Evolutionary conservation across 2,888 invertebrate genomes (phyloP), one percentile per base, ranked within the genome.

Genomic region (Ectemnius cavifrons): DNA sequence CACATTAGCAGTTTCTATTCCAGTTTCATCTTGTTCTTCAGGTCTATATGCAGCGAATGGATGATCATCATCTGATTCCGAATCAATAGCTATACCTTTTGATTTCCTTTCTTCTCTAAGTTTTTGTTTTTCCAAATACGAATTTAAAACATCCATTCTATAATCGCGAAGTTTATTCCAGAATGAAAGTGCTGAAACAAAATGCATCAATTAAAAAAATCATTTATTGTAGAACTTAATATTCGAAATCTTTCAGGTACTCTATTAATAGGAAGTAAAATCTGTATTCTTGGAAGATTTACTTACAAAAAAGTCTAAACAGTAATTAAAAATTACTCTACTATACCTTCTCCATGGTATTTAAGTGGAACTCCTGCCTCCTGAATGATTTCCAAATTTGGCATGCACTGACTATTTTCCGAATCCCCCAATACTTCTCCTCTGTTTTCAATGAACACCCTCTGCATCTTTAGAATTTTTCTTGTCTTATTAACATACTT

Each of bases 401-500:
- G 88, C 56, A 86, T 71, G 65, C 84, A 87, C 28, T 89, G 83
- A 4, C 84, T 67, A 37, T 88, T 80, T 59, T 85, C 78, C 0
- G 89, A 88, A 78, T 90, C 86, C 0, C 88, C 87, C 11, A 90
- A 78, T 67, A 90, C 91, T 70, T 91, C 89, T 3, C 89, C 82
- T 78, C 89, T 90, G 4, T 88, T 84, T 47, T 89, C 92, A 1
- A 95, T 92, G 90, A 95, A 95, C 11, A 95, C 93, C 88, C 95
- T 93, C 85, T 94, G 93, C 92, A 96, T 93, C 86, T 92, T 93
- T 4, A 96, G 88, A 27, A 93, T 85, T 91, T 96, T 96, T 62
- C 93, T 93, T 1, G 95, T 94, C 89, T 94, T 95, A 20, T 92
- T 92, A 6, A 93, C 79, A 88, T 93, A 94, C 86, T 94, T 94